Conservation (phyloP, 2,797 vertebrate species). For the Molothrus ater region DNA sequence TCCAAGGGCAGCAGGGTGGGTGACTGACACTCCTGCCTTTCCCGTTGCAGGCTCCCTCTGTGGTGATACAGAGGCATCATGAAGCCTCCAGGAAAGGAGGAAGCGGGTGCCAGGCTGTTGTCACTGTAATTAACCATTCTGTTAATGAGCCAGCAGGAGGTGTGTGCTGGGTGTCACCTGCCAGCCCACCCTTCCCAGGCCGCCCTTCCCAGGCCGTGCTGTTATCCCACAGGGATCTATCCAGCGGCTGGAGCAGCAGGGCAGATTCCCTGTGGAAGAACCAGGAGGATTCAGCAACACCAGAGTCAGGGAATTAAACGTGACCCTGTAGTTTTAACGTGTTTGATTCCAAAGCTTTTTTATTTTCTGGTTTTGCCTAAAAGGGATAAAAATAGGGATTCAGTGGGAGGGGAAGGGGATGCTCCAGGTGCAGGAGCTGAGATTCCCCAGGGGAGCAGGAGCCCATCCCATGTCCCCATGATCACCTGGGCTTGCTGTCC, state of each 20-base stretch:
- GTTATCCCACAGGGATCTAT: too few relatives aligned
- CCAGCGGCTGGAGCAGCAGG: neutral
- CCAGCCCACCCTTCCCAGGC: too few relatives aligned
- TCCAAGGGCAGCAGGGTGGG: neutral
- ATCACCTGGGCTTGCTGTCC: neutral
- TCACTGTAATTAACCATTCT: neutral
- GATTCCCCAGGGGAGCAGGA: neutral
- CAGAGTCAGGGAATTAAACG: neutral
- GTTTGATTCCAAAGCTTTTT: neutral
- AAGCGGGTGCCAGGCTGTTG: neutral
- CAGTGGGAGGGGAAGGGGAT: neutral
- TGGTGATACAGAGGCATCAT: neutral
- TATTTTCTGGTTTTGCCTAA: rapidly evolving
- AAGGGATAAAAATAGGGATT: rapidly evolving
- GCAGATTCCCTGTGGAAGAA: too few relatives aligned
- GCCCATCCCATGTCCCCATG: neutral
- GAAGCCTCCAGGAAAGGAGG: neutral
- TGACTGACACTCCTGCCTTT: neutral
- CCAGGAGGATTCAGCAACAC: rapidly evolving
- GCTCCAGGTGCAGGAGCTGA: neutral
- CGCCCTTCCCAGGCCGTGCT: too few relatives aligned
- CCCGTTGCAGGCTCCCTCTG: neutral
- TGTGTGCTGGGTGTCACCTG: neutral
- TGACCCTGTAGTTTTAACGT: rapidly evolving
- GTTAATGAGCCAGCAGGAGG: neutral